phyloP scores from a whole-genome alignment of 2,113 vertebrate genomes.

The Indicator indicator region DNA sequence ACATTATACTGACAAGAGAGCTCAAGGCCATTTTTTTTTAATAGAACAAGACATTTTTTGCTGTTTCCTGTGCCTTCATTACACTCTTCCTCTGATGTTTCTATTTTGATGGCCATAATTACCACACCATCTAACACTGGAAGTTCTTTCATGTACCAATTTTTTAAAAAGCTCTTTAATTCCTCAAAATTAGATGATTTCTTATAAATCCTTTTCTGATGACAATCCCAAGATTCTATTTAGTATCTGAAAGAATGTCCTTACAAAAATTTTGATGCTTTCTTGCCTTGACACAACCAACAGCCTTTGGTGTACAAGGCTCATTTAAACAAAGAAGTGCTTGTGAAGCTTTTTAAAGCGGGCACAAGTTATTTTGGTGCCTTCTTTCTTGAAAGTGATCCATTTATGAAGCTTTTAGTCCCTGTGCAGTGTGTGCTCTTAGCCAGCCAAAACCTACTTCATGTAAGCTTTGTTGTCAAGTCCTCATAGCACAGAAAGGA shows the following conservation, averaged over 20 bases:
- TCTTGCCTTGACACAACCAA: neutral
- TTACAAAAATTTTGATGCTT: neutral
- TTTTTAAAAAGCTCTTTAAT: neutral
- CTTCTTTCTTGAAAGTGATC: neutral
- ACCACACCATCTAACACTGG: neutral
- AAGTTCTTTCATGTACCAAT: neutral
- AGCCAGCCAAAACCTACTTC: neutral
- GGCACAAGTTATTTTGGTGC: neutral
- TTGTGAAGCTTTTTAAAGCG: neutral
- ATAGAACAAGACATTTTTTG: neutral
- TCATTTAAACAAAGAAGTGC: neutral
- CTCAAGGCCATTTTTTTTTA: neutral
- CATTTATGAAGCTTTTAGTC: neutral
- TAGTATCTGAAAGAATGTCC: neutral
- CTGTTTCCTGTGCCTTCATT: neutral
- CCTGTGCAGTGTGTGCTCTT: rapidly evolving
- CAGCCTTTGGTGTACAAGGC: neutral
- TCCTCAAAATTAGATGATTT: neutral
- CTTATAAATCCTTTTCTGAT: neutral
- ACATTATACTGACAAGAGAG: neutral
- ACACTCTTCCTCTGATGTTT: neutral
- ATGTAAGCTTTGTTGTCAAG: neutral
- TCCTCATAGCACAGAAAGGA: neutral
- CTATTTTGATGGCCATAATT: neutral
- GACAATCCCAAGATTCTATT: neutral